Base-by-base conservation (phyloP, 2,797 vertebrate species). In the Rhynchotus rufescens region DNA sequence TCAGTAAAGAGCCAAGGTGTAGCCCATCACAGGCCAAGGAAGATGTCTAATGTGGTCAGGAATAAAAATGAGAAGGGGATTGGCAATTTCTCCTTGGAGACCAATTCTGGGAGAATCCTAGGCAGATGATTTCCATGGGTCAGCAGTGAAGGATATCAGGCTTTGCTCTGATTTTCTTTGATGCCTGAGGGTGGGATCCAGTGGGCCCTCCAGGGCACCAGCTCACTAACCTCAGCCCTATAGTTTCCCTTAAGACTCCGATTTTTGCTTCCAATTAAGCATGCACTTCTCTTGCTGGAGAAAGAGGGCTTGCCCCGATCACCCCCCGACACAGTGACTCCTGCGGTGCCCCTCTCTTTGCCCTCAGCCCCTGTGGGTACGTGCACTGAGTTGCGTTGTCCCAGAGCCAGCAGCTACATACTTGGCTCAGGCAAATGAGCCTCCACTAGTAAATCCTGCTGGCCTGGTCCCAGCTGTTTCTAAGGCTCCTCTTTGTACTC, bases 401-500 rank as follows among this genome's bases (percentile, higher is more conserved):
- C 69, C 42, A 32, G 20, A 0, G 22, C 87, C 92, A 95, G 86
- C 62, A 88, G 86, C 84, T 92, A 77, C 85, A 76, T 60, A 74
- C 44, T 94, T 90, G 66, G 65, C 81, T 93, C 65, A 67, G 81
- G 79, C 51, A 76, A 92, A 59, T 26, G 68, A 83, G 45, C 56
- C 72, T 96, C 68, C 82, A 47, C 36, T 69, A 93, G 80, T 66
- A 88, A 91, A 83, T 88, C 86, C 91, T 90, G 42, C 82, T 95
- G 92, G 93, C 88, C 62, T 32, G 38, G 14, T 6, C 88, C 88
- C 92, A 91, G 80, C 90, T 65, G 0, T 68, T 93, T 40, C 86
- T 89, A 71, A 92, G 81, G 84, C 72, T 94, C 76, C 65, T 84
- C 89, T 91, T 83, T 96, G 93, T 94, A 81, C 54, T 74, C 45